These are phyloP conservation scores for Apis cerana DNA, from an alignment of 1,140 invertebrate genomes.

Conservation along the genomic window DNA sequence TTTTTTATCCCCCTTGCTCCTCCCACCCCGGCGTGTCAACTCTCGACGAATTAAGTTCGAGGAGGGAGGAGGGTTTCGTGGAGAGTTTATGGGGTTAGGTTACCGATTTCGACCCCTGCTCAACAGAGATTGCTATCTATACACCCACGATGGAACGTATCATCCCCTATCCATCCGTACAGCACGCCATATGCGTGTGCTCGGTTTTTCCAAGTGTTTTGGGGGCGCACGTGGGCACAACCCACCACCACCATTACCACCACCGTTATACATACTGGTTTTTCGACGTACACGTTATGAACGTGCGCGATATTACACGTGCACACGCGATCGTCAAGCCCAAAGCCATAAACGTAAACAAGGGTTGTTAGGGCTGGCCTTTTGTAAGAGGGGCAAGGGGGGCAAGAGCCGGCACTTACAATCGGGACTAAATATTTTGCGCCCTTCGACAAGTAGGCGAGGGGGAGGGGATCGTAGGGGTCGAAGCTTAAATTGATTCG, in stretches of 20 bases:
- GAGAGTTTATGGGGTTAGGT: slow-evolving; percentile 74
- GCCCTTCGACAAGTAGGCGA: slow-evolving; percentile 57
- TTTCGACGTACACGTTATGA: not conserved
- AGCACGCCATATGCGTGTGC: slow-evolving; percentile 29
- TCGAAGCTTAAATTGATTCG: slow-evolving; percentile 38
- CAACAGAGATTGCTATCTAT: slow-evolving; percentile 75
- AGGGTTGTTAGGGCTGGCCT: slow-evolving; percentile 76
- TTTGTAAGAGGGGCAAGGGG: not conserved
- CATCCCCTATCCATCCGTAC: not conserved
- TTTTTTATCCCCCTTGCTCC: not conserved
- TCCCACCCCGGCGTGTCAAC: slow-evolving; percentile 51
- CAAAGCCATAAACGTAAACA: slow-evolving; percentile 80
- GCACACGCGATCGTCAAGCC: slow-evolving; percentile 77
- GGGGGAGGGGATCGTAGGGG: not conserved
- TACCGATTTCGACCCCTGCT: slow-evolving; percentile 75
- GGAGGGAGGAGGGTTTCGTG: slow-evolving; percentile 51
- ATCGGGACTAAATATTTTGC: slow-evolving; percentile 77
- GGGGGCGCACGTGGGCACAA: slow-evolving; percentile 27
- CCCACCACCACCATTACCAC: too few relatives aligned
- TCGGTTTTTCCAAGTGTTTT: not conserved
- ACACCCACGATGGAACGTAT: slow-evolving; percentile 59
- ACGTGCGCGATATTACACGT: slow-evolving; percentile 49
- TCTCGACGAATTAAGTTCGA: slow-evolving; percentile 77
- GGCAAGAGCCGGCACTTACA: slow-evolving; percentile 70
- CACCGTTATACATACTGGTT: too few relatives aligned